phyloP scores from a whole-genome alignment of 2,888 invertebrate genomes.

The Tortrix viridana region DNA sequence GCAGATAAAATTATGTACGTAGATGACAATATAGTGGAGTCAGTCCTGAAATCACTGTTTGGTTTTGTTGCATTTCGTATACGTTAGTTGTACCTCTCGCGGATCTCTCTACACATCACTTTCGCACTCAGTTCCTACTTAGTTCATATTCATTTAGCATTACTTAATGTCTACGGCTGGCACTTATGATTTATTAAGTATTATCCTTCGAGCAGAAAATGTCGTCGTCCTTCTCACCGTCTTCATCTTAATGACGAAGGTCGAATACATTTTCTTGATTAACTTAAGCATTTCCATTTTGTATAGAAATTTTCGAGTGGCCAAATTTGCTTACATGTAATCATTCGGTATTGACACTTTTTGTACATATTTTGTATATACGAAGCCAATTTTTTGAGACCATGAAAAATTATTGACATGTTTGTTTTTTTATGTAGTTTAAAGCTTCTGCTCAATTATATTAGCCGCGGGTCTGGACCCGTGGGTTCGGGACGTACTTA shows the following conservation, averaged over 20 bases:
- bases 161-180: conserved; percentile 60
- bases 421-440: conserved; percentile 68
- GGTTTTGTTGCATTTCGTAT: conserved; percentile 74
- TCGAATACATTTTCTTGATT: conserved; percentile 63
- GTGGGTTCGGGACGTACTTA: conserved; percentile 60
- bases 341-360: conserved; percentile 60
- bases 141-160: conserved; percentile 76
- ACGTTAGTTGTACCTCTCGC: conserved; percentile 58
- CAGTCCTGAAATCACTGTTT: conserved; percentile 39
- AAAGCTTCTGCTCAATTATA: conserved; percentile 82
- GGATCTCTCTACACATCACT: conserved; percentile 77
- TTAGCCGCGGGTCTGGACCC: conserved; percentile 66
- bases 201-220: conserved; percentile 60
- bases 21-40: conserved; percentile 22
- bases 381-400: conserved; percentile 65
- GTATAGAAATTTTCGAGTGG: conserved; percentile 67
- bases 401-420: conserved; percentile 59
- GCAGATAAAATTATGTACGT: conserved; percentile 44
- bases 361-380: conserved; percentile 83
- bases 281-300: conserved; percentile 49
- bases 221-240: conserved; percentile 63
- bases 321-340: conserved; percentile 69
- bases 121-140: conserved; percentile 83
- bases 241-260: conserved; percentile 49
- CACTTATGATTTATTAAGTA: conserved; percentile 45